Conservation (phyloP, 23 tunicate genomes). For the Ciona savignyi region DNA sequence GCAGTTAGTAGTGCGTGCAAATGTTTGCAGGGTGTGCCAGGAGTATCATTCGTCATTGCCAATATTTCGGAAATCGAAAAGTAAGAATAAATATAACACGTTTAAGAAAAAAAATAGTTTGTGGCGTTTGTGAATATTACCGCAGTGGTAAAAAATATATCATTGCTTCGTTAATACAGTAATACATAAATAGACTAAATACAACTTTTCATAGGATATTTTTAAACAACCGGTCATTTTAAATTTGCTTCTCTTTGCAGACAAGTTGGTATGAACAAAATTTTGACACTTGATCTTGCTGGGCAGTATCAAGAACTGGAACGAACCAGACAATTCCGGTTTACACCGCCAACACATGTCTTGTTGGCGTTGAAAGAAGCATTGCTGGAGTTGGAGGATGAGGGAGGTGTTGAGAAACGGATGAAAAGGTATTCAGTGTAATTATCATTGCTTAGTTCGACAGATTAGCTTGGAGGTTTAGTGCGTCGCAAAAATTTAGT, state of each 20-base stretch:
- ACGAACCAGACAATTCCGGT: constrained; percentile 9
- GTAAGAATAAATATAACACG: background rate
- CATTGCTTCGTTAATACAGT: too few species aligned
- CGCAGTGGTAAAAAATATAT: too few species aligned
- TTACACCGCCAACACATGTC: too few species aligned
- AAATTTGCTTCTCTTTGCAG: background rate
- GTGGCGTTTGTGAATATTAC: too few species aligned
- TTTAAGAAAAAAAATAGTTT: too few species aligned
- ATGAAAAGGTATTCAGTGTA: constrained; percentile 20
- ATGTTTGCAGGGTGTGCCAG: constrained; percentile 46
- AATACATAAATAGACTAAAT: too few species aligned
- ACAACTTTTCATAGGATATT: too few species aligned
- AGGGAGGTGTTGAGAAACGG: constrained; percentile 42
- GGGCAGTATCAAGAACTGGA: constrained; percentile 43
- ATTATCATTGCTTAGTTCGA: background rate
- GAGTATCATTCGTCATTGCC: constrained; percentile 30
- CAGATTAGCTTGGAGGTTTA: too few species aligned
- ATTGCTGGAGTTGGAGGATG: constrained; percentile 37
- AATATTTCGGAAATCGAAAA: constrained; percentile 3
- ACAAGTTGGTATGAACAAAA: background rate
- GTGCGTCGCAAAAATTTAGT: too few species aligned
- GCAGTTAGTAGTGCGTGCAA: constrained; percentile 24
- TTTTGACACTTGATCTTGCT: constrained; percentile 32
- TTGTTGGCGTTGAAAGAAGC: constrained; percentile 69
- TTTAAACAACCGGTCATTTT: too few species aligned